phyloP scores from a whole-genome alignment of 2,113 vertebrate genomes.

The Oplegnathus fasciatus region DNA sequence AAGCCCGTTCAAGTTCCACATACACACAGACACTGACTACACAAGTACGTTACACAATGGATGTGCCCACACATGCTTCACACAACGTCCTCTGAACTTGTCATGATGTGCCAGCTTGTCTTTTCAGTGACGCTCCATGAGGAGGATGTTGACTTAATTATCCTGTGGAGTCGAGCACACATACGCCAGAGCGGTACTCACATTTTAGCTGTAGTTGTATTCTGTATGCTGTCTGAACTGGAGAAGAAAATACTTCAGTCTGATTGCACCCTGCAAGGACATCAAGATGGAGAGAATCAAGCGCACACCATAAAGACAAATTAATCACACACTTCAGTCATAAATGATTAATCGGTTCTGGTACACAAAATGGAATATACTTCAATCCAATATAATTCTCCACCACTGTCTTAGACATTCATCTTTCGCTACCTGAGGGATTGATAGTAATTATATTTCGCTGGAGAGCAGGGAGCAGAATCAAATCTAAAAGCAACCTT shows the following conservation, averaged over 20 bases:
- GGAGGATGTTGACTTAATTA: conserved; percentile 20
- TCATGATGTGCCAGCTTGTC: conserved; percentile 20
- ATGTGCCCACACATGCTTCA: conserved; percentile 44
- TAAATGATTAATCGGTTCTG: conserved; percentile 49
- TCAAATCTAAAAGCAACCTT: conserved; percentile 48
- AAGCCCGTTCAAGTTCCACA: conserved; percentile 18
- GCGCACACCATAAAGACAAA: conserved; percentile 7
- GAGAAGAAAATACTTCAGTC: background rate
- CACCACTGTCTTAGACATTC: conserved; percentile 37
- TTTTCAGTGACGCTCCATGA: conserved; percentile 21
- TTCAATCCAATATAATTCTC: conserved; percentile 32
- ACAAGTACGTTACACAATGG: conserved; percentile 35
- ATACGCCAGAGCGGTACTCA: background rate
- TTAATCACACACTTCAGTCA: conserved; percentile 30
- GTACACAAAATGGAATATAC: conserved; percentile 18
- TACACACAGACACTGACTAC: conserved; percentile 15
- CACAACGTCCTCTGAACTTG: conserved; percentile 12
- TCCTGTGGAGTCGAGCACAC: background rate
- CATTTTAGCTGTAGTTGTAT: background rate
- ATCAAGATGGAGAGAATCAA: conserved; percentile 12
- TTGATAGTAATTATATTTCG: conserved; percentile 65
- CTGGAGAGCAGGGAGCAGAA: conserved; percentile 44
- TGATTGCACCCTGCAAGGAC: conserved; percentile 24
- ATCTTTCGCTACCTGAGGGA: conserved; percentile 59
- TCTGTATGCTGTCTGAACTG: background rate